Conservation (phyloP, 2,888 invertebrate species). For the Pogonocherus hispidulus region DNA sequence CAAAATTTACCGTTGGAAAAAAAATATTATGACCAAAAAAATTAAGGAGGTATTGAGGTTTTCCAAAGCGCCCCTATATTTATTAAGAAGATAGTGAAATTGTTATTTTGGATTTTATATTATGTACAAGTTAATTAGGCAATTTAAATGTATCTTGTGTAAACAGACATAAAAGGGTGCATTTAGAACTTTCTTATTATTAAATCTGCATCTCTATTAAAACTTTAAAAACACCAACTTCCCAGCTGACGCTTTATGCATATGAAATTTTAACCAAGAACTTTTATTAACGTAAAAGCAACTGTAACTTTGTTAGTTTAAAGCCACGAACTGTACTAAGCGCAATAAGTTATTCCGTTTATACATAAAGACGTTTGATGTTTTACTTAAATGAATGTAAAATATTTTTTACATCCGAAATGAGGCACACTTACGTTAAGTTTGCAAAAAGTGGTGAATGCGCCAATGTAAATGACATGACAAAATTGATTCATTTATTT, state of each 20-base stretch:
- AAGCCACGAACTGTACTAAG: constrained; percentile 43
- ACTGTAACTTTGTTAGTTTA: constrained; percentile 49
- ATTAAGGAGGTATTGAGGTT: no score
- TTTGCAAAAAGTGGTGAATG: neutral
- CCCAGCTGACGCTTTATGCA: constrained; percentile 43
- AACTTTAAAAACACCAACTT: constrained; percentile 42
- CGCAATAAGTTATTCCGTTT: constrained; percentile 51
- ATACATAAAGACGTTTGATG: constrained; percentile 42
- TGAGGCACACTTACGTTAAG: neutral
- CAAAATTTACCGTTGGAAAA: no score
- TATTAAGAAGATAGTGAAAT: no score
- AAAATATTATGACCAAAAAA: no score
- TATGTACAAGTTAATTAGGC: constrained; percentile 6
- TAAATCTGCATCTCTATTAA: constrained; percentile 47
- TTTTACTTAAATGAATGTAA: constrained; percentile 7
- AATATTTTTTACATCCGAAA: constrained; percentile 11
- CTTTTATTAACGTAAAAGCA: constrained; percentile 47
- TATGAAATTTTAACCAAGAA: constrained; percentile 47
- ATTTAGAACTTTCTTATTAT: constrained; percentile 41
- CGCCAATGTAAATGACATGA: no score
- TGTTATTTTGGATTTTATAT: no score
- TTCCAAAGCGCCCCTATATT: no score
- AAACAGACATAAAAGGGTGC: constrained; percentile 3
- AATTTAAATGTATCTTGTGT: constrained; percentile 7
- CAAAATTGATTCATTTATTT: no score